Conservation (phyloP, 1,140 invertebrate genomes). For the Planococcus citri region DNA sequence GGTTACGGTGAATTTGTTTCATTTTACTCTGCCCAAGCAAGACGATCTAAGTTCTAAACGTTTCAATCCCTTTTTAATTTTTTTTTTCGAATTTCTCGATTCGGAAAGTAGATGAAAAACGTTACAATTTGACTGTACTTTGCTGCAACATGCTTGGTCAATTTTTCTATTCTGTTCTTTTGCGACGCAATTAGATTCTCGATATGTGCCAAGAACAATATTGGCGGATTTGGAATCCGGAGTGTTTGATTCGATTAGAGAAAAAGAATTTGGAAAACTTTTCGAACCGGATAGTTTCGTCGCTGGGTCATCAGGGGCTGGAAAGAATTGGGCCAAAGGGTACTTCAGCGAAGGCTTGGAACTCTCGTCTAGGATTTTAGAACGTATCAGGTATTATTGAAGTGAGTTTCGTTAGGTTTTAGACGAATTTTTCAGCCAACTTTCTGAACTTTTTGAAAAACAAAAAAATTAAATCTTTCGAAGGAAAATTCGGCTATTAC, state of each 20-base stretch:
- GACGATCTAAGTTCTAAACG: background rate
- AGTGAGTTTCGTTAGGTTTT: no score
- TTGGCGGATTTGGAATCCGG: slow-evolving; percentile 38
- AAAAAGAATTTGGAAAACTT: slow-evolving; percentile 53
- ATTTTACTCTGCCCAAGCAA: background rate
- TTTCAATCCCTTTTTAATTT: background rate
- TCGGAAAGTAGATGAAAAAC: no score
- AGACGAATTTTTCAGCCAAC: no score
- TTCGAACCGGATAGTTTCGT: slow-evolving; percentile 67
- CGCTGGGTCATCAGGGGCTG: slow-evolving; percentile 71
- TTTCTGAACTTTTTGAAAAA: no score
- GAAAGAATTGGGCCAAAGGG: slow-evolving; percentile 76
- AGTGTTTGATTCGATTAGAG: slow-evolving; percentile 35
- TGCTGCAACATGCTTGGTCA: no score
- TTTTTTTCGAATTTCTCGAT: background rate
- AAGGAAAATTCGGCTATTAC: no score
- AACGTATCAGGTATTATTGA: slow-evolving; percentile 32
- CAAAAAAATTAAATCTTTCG: no score
- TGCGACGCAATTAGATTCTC: background rate
- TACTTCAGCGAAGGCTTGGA: slow-evolving; percentile 72
- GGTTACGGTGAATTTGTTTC: background rate
- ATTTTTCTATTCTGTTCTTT: no score
- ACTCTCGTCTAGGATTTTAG: slow-evolving; percentile 53
- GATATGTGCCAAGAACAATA: slow-evolving; percentile 41
- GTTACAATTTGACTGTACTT: no score